Conservation (phyloP, 2,888 invertebrate species). For the Magallana nippona region DNA sequence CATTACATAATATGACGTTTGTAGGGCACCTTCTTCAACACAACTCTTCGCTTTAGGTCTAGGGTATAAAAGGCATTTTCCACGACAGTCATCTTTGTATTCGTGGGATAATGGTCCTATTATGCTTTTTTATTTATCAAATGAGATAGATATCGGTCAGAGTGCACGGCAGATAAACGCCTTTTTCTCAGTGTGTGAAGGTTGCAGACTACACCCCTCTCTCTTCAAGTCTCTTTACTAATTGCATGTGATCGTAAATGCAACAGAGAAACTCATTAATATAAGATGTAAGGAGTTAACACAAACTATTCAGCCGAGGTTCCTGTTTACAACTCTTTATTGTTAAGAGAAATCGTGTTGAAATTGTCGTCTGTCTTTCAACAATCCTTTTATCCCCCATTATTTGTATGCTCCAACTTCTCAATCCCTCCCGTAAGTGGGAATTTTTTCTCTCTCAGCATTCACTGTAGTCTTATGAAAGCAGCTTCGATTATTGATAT, state of each 20-base stretch:
- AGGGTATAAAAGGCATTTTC: background rate
- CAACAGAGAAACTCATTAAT: background rate
- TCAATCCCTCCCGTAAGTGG: no score
- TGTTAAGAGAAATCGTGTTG: background rate
- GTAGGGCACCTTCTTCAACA: background rate
- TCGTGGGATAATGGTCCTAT: conserved; percentile 11
- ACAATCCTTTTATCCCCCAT: no score
- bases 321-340: background rate
- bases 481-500: no score
- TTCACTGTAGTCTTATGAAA: no score
- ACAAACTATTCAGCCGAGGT: background rate
- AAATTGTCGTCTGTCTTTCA: no score
- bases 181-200: conserved; percentile 15
- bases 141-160: conserved; percentile 16
- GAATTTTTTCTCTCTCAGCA: no score
- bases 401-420: no score
- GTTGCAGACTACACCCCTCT: conserved; percentile 10
- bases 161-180: conserved; percentile 25
- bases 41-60: background rate
- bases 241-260: conserved; percentile 26
- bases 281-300: background rate
- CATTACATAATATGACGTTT: conserved; percentile 28
- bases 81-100: background rate
- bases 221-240: background rate
- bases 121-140: conserved; percentile 8